phyloP scores from a whole-genome alignment of 2,113 vertebrate genomes.

The Petrocephalus microphthalmus region DNA sequence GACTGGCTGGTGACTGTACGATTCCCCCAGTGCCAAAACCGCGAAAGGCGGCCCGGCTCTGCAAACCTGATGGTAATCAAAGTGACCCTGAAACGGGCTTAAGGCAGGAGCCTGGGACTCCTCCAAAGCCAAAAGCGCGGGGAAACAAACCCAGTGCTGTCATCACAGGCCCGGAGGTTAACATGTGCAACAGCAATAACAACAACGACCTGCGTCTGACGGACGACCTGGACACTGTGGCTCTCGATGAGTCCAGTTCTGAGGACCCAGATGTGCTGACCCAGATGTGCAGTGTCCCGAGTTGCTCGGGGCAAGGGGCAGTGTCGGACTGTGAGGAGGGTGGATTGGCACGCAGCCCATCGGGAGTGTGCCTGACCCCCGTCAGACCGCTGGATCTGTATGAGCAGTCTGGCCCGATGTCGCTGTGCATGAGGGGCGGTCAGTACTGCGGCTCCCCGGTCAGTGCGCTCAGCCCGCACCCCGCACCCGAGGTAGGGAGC shows the following conservation, averaged over 20 bases:
- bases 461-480: constrained; percentile 16
- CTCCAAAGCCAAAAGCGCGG: constrained; percentile 23
- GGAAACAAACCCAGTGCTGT: constrained; percentile 8
- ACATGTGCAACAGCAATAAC: constrained; percentile 31
- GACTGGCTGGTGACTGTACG: constrained; percentile 34
- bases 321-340: neutral
- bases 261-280: neutral
- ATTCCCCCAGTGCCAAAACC: constrained; percentile 27
- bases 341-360: neutral
- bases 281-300: neutral
- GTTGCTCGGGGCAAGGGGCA: neutral
- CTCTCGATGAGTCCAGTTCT: neutral
- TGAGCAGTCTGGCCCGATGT: neutral
- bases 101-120: neutral
- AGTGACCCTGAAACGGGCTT: no score
- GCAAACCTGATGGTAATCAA: neutral
- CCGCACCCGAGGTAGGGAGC: constrained; percentile 24
- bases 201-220: constrained; percentile 37
- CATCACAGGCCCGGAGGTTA: constrained; percentile 17
- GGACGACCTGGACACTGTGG: neutral
- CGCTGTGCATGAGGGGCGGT: neutral
- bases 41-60: neutral
- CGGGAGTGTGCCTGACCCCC: neutral
- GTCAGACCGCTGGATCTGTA: neutral
- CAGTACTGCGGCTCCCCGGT: constrained; percentile 15